Conservation (phyloP, 2,888 invertebrate genomes). For the Diarsia dahlii region DNA sequence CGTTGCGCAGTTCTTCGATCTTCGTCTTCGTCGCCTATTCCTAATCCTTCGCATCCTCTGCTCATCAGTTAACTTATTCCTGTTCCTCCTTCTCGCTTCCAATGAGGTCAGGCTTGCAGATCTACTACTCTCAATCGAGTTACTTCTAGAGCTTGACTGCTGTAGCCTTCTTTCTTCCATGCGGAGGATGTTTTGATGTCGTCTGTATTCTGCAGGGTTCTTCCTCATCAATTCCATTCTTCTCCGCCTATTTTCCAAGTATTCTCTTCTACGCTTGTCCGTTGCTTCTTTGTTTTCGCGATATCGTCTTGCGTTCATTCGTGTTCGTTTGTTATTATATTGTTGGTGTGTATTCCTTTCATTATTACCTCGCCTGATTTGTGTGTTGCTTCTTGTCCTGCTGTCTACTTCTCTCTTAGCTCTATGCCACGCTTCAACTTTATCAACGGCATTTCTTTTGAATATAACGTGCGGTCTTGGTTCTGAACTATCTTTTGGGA, state of each 20-base stretch:
- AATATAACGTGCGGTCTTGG: constrained; percentile 93
- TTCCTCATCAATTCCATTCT: constrained; percentile 82
- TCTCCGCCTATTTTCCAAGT: constrained; percentile 81
- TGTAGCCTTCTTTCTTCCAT: constrained; percentile 81
- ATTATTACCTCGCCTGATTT: constrained; percentile 86
- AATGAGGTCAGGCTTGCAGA: constrained; percentile 75
- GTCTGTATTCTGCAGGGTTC: constrained; percentile 84
- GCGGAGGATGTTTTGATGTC: constrained; percentile 78
- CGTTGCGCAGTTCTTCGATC: constrained; percentile 86
- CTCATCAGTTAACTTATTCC: constrained; percentile 73
- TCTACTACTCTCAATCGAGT: constrained; percentile 78
- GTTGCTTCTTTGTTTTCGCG: constrained; percentile 92
- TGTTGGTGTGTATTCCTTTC: constrained; percentile 87
- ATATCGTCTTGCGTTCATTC: constrained; percentile 87
- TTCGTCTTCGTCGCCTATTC: constrained; percentile 82
- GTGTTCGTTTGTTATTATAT: constrained; percentile 73
- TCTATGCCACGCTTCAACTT: constrained; percentile 84
- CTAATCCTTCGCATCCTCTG: constrained; percentile 77
- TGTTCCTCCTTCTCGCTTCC: constrained; percentile 71
- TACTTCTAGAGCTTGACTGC: constrained; percentile 75
- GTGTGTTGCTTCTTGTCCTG: constrained; percentile 65
- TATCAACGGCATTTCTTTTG: constrained; percentile 92
- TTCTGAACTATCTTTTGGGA: constrained; percentile 77
- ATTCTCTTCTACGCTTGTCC: constrained; percentile 84
- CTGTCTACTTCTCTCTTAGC: constrained; percentile 78